These are phyloP conservation scores for Cochlearius cochlearius DNA, from an alignment of 2,113 vertebrate genomes.

Conservation along the genomic window DNA sequence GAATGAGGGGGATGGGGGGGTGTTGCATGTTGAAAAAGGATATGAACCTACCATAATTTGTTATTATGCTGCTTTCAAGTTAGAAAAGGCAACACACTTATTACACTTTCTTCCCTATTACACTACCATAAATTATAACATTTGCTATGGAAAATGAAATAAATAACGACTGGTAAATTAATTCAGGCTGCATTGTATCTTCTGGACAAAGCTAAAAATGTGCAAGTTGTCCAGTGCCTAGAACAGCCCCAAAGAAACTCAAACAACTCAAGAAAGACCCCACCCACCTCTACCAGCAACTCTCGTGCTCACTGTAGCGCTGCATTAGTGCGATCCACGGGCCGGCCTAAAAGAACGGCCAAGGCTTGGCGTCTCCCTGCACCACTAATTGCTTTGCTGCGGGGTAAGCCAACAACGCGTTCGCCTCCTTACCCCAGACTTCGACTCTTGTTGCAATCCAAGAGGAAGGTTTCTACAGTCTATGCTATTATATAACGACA, in stretches of 20 bases:
- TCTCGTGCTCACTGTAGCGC: rapidly evolving
- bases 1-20: neutral
- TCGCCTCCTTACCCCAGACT: neutral
- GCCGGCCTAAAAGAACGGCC: neutral
- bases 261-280: rapidly evolving
- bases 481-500: neutral
- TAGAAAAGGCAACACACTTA: neutral
- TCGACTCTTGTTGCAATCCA: neutral
- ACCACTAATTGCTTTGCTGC: neutral
- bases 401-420: neutral
- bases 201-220: neutral
- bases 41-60: neutral
- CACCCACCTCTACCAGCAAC: neutral
- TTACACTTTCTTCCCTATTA: neutral
- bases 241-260: neutral
- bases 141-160: neutral
- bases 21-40: neutral
- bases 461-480: neutral
- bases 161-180: neutral
- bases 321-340: neutral
- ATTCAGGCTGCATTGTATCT: neutral
- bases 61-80: neutral
- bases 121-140: neutral
- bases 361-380: neutral
- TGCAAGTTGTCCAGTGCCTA: neutral